Evolutionary conservation across 2,113 vertebrate species (phyloP).

Genomic region (Cephalopterus ornatus): DNA sequence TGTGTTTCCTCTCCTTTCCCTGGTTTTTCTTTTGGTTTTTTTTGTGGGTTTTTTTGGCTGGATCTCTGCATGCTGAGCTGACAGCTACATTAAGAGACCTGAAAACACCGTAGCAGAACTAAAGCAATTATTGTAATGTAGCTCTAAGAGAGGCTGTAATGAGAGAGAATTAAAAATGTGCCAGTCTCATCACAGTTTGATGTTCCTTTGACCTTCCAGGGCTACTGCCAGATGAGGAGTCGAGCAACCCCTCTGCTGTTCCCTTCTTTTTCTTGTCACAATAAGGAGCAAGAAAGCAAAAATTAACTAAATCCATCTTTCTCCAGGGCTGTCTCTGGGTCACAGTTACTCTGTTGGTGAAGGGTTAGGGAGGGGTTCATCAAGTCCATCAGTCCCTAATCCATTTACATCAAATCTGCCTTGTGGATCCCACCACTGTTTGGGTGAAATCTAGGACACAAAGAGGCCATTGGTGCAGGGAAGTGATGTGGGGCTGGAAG

Average conservation of each 20-base stretch:
- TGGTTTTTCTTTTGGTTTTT: background rate
- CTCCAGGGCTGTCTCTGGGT: background rate
- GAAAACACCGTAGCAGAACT: conserved; percentile 76
- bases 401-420: background rate
- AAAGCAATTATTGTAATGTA: conserved; percentile 80
- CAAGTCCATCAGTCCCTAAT: background rate
- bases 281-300: background rate
- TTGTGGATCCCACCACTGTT: rapidly evolving
- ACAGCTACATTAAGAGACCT: conserved; percentile 68
- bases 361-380: background rate
- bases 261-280: background rate
- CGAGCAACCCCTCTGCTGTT: background rate
- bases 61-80: conserved; percentile 58
- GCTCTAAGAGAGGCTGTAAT: conserved; percentile 74
- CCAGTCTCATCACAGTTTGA: conserved; percentile 61
- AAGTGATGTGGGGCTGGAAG: background rate
- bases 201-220: conserved; percentile 69
- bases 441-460: background rate
- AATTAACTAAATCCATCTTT: background rate
- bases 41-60: background rate
- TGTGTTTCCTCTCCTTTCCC: background rate
- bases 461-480: background rate
- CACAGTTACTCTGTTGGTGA: background rate
- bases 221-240: background rate
- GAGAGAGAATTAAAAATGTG: conserved; percentile 75